These are phyloP conservation scores for Cylloceria caligata DNA, from an alignment of 2,888 invertebrate species.

Conservation along the genomic window DNA sequence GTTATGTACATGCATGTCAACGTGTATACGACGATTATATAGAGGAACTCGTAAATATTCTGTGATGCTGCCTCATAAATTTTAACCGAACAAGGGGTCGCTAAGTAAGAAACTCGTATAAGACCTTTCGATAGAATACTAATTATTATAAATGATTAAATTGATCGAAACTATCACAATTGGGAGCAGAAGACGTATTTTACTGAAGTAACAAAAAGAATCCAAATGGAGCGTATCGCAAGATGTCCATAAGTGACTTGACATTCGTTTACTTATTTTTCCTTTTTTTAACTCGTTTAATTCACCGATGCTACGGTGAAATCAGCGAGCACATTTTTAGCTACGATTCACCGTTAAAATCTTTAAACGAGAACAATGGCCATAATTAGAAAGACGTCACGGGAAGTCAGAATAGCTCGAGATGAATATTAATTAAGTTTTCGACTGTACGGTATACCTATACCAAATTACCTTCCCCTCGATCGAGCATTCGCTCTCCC, in stretches of 20 bases:
- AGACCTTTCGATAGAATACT: neutral
- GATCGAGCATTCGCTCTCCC: slow-evolving; percentile 21
- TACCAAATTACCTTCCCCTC: slow-evolving; percentile 21
- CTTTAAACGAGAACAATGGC: slow-evolving; percentile 55
- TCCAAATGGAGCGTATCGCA: slow-evolving; percentile 7
- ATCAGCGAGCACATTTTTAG: slow-evolving; percentile 3
- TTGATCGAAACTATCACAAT: neutral
- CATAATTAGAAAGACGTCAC: slow-evolving; percentile 63
- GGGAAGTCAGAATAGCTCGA: slow-evolving; percentile 47
- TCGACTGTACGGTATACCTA: slow-evolving; percentile 60
- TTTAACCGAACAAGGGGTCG: too few species aligned
- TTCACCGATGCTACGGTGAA: slow-evolving; percentile 24
- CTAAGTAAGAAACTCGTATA: too few species aligned
- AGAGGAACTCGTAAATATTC: too few species aligned
- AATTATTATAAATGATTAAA: neutral
- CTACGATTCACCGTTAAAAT: slow-evolving; percentile 44
- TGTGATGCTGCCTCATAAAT: too few species aligned
- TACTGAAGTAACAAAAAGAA: slow-evolving; percentile 1
- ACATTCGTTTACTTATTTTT: slow-evolving; percentile 14
- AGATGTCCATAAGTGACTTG: slow-evolving; percentile 22
- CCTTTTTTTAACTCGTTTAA: neutral
- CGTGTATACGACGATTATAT: too few species aligned
- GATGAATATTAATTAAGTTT: slow-evolving; percentile 78
- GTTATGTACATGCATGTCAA: neutral
- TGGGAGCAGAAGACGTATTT: neutral